Evolutionary conservation across 2,797 vertebrate genomes (phyloP).

Genomic region (Onychomys torridus): DNA sequence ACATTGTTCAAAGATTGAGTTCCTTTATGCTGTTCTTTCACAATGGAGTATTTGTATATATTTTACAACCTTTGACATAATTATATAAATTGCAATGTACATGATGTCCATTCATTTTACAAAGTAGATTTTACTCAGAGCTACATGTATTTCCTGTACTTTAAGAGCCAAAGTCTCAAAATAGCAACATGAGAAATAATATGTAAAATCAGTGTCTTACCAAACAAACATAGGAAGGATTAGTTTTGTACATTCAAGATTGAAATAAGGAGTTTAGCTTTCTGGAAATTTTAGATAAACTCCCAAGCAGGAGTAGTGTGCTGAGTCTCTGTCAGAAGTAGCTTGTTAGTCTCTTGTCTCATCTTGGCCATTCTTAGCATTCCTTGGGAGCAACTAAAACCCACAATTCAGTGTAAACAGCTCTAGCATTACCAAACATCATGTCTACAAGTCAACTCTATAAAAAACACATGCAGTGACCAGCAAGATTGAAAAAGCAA

Average conservation of each 20-base stretch:
- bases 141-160: conserved; percentile 8
- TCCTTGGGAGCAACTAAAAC: conserved; percentile 49
- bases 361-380: conserved; percentile 17
- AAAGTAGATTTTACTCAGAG: conserved; percentile 70
- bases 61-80: conserved; percentile 33
- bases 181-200: conserved; percentile 27
- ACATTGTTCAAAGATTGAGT: conserved; percentile 10
- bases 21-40: conserved; percentile 11
- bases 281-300: conserved; percentile 46
- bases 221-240: conserved; percentile 12
- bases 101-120: conserved; percentile 25
- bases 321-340: neutral
- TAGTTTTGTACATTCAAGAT: conserved; percentile 47
- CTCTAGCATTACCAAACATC: neutral
- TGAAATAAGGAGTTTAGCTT: conserved; percentile 16
- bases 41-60: conserved; percentile 36
- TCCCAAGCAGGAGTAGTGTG: conserved; percentile 21
- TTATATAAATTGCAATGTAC: neutral
- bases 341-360: neutral
- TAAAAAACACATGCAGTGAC: neutral
- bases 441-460: neutral
- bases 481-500: neutral
- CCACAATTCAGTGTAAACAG: conserved; percentile 45
- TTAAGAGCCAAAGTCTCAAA: conserved; percentile 14
- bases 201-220: conserved; percentile 17